Percentiles rank a stretch among this genome's conserved stretches.
Conservation (phyloP, 1,140 invertebrate genomes). For the Caenorhabditis latens region DNA sequence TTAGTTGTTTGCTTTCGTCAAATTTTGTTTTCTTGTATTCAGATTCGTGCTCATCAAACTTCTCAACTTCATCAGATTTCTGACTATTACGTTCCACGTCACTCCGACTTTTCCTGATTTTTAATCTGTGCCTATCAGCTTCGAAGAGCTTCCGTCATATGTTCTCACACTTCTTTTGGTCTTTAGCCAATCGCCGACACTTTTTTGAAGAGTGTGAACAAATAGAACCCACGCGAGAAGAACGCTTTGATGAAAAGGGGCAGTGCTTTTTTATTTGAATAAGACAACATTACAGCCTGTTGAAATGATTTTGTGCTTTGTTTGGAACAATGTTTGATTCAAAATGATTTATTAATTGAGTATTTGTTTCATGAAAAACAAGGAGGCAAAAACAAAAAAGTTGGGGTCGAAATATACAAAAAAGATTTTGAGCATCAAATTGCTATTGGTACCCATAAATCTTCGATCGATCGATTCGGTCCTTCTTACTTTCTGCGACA, state of each 20-base stretch:
- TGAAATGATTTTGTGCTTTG: not conserved
- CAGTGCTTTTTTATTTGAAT: not conserved
- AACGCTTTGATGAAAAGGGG: not conserved
- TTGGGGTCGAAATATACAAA: constrained; percentile 47
- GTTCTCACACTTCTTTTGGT: not conserved
- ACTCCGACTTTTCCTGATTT: not conserved
- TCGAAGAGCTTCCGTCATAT: not conserved
- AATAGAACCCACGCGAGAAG: constrained; percentile 41
- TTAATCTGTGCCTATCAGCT: not conserved
- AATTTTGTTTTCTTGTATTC: no score
- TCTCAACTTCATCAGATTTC: no score
- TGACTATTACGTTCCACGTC: no score
- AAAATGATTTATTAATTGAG: constrained; percentile 37
- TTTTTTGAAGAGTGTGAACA: constrained; percentile 48
- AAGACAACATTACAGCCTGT: not conserved
- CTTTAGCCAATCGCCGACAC: constrained; percentile 18
- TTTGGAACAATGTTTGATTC: not conserved
- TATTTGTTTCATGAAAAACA: constrained; percentile 32
- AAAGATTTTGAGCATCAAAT: constrained; percentile 24
- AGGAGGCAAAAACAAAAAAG: constrained; percentile 41
- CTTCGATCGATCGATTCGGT: constrained; percentile 52
- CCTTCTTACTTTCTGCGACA: constrained; percentile 47
- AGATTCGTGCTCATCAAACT: no score
- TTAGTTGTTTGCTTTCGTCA: no score
- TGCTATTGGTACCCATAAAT: constrained; percentile 37